Evolutionary conservation across 2,888 invertebrate genomes (phyloP).

Genomic region (Rhingia rostrata): DNA sequence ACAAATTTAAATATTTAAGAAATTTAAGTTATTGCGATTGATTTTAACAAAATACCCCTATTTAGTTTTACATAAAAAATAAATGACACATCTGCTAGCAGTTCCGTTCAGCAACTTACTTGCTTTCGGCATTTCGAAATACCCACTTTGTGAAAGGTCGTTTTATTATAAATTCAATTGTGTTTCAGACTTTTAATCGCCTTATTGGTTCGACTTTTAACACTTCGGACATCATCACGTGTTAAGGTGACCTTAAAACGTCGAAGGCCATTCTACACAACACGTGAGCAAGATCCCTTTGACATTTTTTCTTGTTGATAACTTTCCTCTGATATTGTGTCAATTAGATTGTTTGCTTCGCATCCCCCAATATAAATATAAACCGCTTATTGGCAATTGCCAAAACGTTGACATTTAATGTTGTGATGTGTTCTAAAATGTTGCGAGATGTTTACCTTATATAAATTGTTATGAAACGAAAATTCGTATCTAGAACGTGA

Average conservation of each 20-base stretch:
- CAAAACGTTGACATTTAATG: constrained; percentile 50
- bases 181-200: no score
- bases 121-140: no score
- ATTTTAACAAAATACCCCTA: no score
- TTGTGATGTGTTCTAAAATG: constrained; percentile 11
- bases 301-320: constrained; percentile 17
- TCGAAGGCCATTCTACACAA: constrained; percentile 19
- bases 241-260: constrained; percentile 30
- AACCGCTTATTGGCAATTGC: constrained; percentile 19
- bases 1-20: no score
- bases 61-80: no score
- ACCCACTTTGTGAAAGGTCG: no score
- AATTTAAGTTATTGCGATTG: no score
- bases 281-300: constrained; percentile 30
- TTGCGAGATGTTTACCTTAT: constrained; percentile 25
- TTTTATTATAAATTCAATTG: no score
- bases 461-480: constrained; percentile 51
- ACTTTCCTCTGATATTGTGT: constrained; percentile 32
- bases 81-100: no score
- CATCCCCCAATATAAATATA: constrained; percentile 11
- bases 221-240: constrained; percentile 1
- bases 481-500: constrained; percentile 47
- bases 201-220: neutral
- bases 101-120: no score
- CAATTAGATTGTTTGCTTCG: constrained; percentile 15